Conservation (phyloP, 2,888 invertebrate genomes). For the Pyrgus malvae region DNA sequence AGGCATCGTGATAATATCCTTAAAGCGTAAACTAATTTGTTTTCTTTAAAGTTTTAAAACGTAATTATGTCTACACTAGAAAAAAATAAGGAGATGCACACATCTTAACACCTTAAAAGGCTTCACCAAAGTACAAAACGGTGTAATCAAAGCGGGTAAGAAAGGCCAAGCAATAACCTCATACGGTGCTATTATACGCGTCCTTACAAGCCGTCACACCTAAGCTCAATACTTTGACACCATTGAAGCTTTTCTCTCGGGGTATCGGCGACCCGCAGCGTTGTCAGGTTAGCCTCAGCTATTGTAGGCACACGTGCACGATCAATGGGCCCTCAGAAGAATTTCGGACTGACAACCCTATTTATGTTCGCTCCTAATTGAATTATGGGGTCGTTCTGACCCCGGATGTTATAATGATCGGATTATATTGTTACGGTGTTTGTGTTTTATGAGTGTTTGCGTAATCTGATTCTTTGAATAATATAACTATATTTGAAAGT, state of each 20-base stretch:
- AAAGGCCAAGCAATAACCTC: conserved; percentile 55
- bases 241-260: conserved; percentile 71
- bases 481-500: not conserved
- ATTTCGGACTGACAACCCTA: conserved; percentile 65
- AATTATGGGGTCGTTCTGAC: conserved; percentile 68
- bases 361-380: conserved; percentile 72
- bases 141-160: conserved; percentile 54
- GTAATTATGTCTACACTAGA: too few relatives aligned
- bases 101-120: conserved; percentile 43
- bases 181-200: conserved; percentile 65
- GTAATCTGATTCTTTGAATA: conserved; percentile 7
- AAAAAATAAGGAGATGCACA: too few relatives aligned
- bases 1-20: too few relatives aligned
- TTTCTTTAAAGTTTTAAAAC: too few relatives aligned
- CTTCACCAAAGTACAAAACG: conserved; percentile 52
- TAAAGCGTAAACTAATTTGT: too few relatives aligned
- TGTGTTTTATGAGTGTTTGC: conserved; percentile 25
- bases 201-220: conserved; percentile 62
- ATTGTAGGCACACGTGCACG: conserved; percentile 74
- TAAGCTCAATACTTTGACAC: conserved; percentile 69
- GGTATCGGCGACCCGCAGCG: conserved; percentile 66
- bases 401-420: conserved; percentile 49
- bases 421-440: conserved; percentile 48
- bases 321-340: conserved; percentile 65
- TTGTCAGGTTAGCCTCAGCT: conserved; percentile 54